Conservation (phyloP, 2,113 vertebrate genomes). For the Muntiacus muntjak region DNA sequence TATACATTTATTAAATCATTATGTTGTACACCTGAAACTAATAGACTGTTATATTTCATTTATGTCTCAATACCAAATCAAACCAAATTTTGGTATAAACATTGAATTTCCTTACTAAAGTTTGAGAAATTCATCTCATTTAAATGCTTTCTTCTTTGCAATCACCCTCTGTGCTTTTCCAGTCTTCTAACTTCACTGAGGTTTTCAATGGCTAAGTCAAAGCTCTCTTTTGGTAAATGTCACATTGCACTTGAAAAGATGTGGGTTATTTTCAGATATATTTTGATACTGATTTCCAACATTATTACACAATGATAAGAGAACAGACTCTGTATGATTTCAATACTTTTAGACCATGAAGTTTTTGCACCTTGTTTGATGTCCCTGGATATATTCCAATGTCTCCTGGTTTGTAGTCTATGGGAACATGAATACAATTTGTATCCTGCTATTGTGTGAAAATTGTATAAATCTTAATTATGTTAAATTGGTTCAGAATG, state of each 20-base stretch:
- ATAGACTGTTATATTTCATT: background rate
- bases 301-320: background rate
- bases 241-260: background rate
- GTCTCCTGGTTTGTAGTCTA: background rate
- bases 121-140: background rate
- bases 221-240: background rate
- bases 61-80: background rate
- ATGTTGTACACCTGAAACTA: background rate
- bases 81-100: background rate
- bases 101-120: background rate
- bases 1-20: background rate
- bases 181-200: background rate
- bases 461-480: background rate
- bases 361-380: background rate
- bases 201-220: background rate
- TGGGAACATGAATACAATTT: background rate
- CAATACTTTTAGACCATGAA: background rate
- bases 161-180: background rate
- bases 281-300: background rate
- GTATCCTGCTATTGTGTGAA: background rate
- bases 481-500: background rate
- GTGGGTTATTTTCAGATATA: background rate
- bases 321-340: background rate
- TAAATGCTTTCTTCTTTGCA: background rate
- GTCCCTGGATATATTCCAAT: background rate